phyloP scores from a whole-genome alignment of 2,113 vertebrate genomes.

The Sebastes schlegelii region DNA sequence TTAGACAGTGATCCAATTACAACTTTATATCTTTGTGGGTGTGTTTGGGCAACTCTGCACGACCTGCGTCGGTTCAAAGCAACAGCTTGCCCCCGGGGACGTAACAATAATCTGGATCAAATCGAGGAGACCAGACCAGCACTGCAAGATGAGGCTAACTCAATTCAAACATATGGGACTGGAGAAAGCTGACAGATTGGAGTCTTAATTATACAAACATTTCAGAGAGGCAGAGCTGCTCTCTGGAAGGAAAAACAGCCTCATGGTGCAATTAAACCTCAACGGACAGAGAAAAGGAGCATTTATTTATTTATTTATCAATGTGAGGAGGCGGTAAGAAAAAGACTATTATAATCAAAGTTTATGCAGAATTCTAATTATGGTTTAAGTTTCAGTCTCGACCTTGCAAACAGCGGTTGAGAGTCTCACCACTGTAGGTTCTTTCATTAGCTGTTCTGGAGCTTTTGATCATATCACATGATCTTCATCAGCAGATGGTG shows the following conservation, averaged over 20 bases:
- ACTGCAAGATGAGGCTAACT: conserved; percentile 24
- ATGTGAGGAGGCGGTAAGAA: background rate
- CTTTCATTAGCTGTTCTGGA: background rate
- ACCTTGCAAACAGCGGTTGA: background rate
- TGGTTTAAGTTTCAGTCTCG: background rate
- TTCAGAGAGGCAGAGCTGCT: conserved; percentile 32
- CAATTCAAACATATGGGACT: conserved; percentile 39
- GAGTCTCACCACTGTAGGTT: background rate
- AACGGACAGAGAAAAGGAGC: background rate
- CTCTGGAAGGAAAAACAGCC: conserved; percentile 36
- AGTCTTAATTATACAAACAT: conserved; percentile 62
- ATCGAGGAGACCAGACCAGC: conserved; percentile 19
- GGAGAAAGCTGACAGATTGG: conserved; percentile 56
- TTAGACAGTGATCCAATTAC: conserved; percentile 17
- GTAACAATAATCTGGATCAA: conserved; percentile 43
- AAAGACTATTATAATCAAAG: background rate
- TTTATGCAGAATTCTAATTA: background rate
- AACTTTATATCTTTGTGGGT: conserved; percentile 19
- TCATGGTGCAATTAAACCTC: conserved; percentile 47
- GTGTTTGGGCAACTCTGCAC: conserved; percentile 8
- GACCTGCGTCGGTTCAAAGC: conserved; percentile 20
- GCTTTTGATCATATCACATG: background rate
- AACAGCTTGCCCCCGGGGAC: conserved; percentile 2
- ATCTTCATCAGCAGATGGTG: background rate
- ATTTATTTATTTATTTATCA: conserved; percentile 26